Base-by-base conservation (phyloP, 1,140 invertebrate species). In the Drosophila ananassae region DNA sequence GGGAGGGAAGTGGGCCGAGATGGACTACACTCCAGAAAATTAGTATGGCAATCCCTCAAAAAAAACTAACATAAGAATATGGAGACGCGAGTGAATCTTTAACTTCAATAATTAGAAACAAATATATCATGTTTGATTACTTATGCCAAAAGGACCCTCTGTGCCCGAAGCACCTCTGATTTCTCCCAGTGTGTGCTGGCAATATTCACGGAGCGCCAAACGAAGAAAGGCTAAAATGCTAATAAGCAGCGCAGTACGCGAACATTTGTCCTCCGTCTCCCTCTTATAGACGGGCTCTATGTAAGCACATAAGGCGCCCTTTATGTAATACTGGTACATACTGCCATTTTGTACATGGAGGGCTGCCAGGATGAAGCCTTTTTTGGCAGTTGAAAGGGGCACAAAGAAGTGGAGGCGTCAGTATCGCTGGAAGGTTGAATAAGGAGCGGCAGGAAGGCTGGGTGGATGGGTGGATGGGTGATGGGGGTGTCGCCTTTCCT, bases 221-320 rank as follows among this genome's bases (percentile, higher is more conserved):
- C 66, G 60, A 77, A 89, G 71, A 87, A 87, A 89, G 83, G 79
- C 84, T 89, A 82, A 89, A 89, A 89, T 89, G 83, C 83, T 89
- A 89, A 89, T 89, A 89, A 89, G 83, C 83, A 85, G 74, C 55
- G 22, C 59, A 63, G 61, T 53, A 73, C 77, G 56, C 44, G 72
- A 73, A 37, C 66, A 53, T 73, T 63, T 63, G 13, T 52, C 54
- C 71, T 47, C 54, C 44, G 21, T 39, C 68, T 44, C 71, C 39
- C 56, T 48, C 68, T 50, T 54, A 12, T 46, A 41, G 50, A 37
- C 60, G 52, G 41, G 44, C 54, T 74, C 64, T 81, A 64, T 89
- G 60, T 89, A 78, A 81, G 82, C 54, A 87, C 66, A 87, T 89
- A 89, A 89, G 84, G 71, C 51, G 79, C 46, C 64, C 76, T 89